Evolutionary conservation across 2,888 invertebrate species (phyloP), one percentile per base, ranked within the genome.

Genomic region (Azorinus chamasolen): DNA sequence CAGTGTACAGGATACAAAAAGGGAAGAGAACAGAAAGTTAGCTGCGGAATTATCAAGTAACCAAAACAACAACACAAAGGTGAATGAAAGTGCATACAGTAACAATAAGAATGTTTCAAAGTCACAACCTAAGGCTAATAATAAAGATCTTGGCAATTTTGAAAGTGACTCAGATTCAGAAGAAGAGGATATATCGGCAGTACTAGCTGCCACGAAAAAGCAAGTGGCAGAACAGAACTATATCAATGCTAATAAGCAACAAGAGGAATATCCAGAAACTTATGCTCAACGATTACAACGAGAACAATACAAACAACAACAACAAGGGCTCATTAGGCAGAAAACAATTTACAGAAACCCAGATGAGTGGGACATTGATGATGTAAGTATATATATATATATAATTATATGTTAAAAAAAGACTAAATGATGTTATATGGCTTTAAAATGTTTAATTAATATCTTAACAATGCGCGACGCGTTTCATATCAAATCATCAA

Each of bases 261-360:
- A 59, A 12, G 43, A 61, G 32, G 43, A 37, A 10, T 74, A 64
- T 22, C 85, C 87, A 25, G 87, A 87, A 53, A 85, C 86, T 0
- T 87, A 87, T 53, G 87, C 85, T 39, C 86, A 87, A 24, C 70
- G 84, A 39, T 55, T 79, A 46, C 83, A 83, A 55, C 77, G 87
- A 71, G 76, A 85, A 75, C 75, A 87, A 41, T 74, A 78, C 68
- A 24, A 81, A 20, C 81, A 84, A 43, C 72, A 85, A 39, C 65
- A 76, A 39, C 63, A 62, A 25, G 65, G 74, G 2, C 50, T 87
- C 4, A 53, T 85, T 18, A 55, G 86, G 51, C 83, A 87, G 62
- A 87, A 87, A 59, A 85, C 84, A 5, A 83, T 85, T 22, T 78
- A 83, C 46, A 80, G 84, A 74, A 84, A 85, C 54, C 78, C 84